These are phyloP conservation scores for Pseudorectes ferrugineus DNA, from an alignment of 2,113 vertebrate species.

Conservation along the genomic window DNA sequence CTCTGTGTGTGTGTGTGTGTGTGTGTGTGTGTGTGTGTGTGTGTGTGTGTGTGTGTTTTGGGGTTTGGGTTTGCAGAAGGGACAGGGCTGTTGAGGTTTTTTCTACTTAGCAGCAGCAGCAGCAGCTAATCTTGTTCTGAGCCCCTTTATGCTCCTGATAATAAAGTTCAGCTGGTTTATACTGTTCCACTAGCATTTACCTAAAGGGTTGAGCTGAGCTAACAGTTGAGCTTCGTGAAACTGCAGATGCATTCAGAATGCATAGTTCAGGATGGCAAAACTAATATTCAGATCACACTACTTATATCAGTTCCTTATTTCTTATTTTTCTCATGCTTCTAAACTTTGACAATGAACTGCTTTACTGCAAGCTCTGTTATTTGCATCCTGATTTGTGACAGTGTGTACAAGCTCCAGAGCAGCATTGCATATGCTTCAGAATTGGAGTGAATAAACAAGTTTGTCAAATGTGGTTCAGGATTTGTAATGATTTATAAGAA, in stretches of 20 bases:
- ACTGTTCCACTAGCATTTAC: neutral
- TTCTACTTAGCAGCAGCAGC: neutral
- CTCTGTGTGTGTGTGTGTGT: no score
- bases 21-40: neutral
- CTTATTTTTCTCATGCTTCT: neutral
- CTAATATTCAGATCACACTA: neutral
- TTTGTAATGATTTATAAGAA: neutral
- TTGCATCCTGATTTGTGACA: neutral
- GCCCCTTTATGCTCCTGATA: neutral
- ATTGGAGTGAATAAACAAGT: neutral
- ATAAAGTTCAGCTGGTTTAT: neutral
- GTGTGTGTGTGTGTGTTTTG: neutral
- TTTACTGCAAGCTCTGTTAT: neutral
- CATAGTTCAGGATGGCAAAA: neutral
- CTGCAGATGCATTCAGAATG: neutral
- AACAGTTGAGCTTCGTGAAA: neutral
- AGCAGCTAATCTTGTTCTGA: neutral
- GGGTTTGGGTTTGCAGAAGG: neutral
- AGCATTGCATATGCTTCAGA: neutral
- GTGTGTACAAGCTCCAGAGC: neutral
- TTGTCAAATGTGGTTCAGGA: neutral
- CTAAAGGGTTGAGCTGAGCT: neutral
- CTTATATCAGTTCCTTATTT: neutral
- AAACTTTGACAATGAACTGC: neutral
- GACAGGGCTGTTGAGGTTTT: rapidly evolving